Evolutionary conservation across 2,888 invertebrate genomes (phyloP).

Genomic region (Disparrhopalites patrizii): DNA sequence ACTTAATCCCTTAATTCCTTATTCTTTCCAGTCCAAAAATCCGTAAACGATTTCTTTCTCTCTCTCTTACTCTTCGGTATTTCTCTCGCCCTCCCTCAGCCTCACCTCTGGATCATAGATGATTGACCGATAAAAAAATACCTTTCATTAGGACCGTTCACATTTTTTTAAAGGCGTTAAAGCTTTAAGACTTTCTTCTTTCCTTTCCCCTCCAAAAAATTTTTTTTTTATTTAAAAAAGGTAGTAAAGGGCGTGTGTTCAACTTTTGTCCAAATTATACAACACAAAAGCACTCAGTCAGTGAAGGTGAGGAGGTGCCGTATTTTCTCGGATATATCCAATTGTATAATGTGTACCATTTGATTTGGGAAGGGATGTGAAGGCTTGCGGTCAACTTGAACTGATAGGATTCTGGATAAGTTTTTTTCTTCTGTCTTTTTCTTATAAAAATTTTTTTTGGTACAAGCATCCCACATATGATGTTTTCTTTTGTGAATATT

Average conservation of each 20-base stretch:
- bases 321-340: too few species aligned
- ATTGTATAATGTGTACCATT: background rate
- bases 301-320: background rate
- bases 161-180: slow-evolving; percentile 10
- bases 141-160: slow-evolving; percentile 12
- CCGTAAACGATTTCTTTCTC: too few species aligned
- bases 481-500: too few species aligned
- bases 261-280: slow-evolving; percentile 7
- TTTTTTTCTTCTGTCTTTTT: too few species aligned
- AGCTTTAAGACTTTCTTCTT: slow-evolving; percentile 1
- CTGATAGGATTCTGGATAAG: slow-evolving; percentile 1
- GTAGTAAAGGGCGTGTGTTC: slow-evolving; percentile 12
- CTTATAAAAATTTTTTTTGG: too few species aligned
- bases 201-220: too few species aligned
- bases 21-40: too few species aligned
- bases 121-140: slow-evolving; percentile 9
- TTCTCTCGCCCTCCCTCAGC: background rate
- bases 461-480: too few species aligned
- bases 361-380: background rate
- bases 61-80: too few species aligned
- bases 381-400: slow-evolving; percentile 8
- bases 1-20: too few species aligned
- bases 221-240: background rate
- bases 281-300: background rate
- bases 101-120: background rate